phyloP scores from a whole-genome alignment of 2,113 vertebrate species.

The Eretmochelys imbricata region DNA sequence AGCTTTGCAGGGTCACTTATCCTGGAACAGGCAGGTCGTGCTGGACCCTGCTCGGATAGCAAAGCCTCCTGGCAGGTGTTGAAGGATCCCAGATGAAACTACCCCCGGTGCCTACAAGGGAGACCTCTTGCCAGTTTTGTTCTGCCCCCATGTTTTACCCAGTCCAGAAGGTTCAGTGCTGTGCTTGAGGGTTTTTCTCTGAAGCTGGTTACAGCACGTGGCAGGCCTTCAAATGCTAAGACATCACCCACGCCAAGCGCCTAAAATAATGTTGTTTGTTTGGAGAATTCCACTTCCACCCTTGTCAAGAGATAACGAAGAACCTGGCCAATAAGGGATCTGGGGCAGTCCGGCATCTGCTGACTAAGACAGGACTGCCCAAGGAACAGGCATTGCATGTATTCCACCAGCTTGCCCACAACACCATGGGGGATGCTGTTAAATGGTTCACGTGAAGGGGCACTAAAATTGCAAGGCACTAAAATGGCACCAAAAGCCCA shows the following conservation, averaged over 20 bases:
- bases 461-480: fast-evolving
- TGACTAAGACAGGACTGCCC: neutral
- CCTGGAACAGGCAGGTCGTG: neutral
- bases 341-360: neutral
- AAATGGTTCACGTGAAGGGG: neutral
- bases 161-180: neutral
- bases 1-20: neutral
- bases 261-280: neutral
- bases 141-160: neutral
- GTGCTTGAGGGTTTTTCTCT: too few species aligned
- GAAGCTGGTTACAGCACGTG: neutral
- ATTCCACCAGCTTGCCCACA: neutral
- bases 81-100: neutral
- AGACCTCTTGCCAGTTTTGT: too few species aligned
- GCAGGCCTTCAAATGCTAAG: neutral
- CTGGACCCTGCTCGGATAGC: neutral
- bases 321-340: neutral
- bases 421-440: neutral
- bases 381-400: neutral
- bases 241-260: neutral
- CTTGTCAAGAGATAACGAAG: neutral
- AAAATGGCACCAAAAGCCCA: neutral
- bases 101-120: neutral
- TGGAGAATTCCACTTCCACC: neutral
- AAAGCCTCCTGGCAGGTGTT: neutral